Base-by-base conservation (phyloP, 1,140 invertebrate species). In the Galleria mellonella region DNA sequence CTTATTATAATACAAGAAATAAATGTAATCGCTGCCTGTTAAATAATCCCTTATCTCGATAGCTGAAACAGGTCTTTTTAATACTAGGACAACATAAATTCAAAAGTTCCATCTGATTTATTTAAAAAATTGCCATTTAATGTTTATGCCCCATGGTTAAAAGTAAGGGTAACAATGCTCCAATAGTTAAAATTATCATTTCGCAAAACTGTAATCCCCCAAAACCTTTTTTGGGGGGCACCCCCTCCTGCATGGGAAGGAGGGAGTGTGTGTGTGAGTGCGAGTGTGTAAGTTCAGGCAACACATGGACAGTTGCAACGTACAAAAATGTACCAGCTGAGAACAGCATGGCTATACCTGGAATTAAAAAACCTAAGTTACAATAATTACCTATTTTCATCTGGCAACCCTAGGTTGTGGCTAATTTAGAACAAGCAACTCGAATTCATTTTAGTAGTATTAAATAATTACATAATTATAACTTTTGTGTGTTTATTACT, bases 271-370 rank as follows among this genome's bases (percentile, higher is more conserved):
- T 82, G 79, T 69, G 71, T 1, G 67, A 57, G 51, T 81, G 81
- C 15, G 75, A 77, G 38, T 88, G 87, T 41, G 92, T 94, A 15
- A 99, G 85, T 86, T 99, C 98, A 0, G 98, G 97, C 32, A 99
- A 79, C 2, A 99, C 97, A 83, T 99, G 98, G 1, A 99, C 97
- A 1, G 98, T 99, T 0, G 98, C 96, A 4, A 99, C 98, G 73
- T 99, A 99, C 5, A 99, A 87, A 86, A 99, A 99, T 33, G 98
- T 99, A 1, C 98, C 98, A 0, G 97, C 98, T 53, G 97, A 98
- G 81, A 99, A 99, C 11, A 99, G 84, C 97, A 99, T 98, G 9
- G 98, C 97, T 32, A 99, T 91, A 32, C 96, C 97, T 76, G 94
- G 9, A 79, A 81, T 50, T 17, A 51, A 50, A 41, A 37, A 23